These are phyloP conservation scores for Neotoxoptera formosana DNA, from an alignment of 1,140 invertebrate species.

Conservation along the genomic window DNA sequence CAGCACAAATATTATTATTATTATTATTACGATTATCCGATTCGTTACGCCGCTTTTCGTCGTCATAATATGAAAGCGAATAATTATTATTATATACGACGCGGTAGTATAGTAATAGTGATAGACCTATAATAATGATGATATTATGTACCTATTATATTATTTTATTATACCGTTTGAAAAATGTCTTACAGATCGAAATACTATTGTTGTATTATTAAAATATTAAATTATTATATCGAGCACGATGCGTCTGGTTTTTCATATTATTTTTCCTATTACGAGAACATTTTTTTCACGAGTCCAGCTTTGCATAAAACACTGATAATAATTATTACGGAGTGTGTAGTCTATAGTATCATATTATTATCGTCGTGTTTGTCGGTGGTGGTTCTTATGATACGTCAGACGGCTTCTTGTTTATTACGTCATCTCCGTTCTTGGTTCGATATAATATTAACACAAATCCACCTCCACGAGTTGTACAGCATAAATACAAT, in stretches of 20 bases:
- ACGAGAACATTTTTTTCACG: not conserved
- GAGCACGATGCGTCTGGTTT: not conserved
- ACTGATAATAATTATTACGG: not conserved
- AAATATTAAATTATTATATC: no score
- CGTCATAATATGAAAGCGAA: not conserved
- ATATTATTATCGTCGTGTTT: no score
- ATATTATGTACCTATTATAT: no score
- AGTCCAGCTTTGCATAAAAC: not conserved
- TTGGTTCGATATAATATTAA: not conserved
- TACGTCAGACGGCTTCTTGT: not conserved
- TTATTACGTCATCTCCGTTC: not conserved
- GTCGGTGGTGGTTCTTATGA: no score
- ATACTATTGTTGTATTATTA: no score
- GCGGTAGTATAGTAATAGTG: not conserved
- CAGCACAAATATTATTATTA: not conserved
- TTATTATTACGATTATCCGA: not conserved
- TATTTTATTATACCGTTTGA: not conserved
- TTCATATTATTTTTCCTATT: not conserved
- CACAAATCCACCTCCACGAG: not conserved
- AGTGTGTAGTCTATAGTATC: accelerated
- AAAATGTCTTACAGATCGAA: not conserved
- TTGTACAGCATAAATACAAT: not conserved
- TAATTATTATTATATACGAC: no score
- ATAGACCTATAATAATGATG: no score
- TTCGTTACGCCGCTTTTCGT: not conserved